phyloP scores from a whole-genome alignment of 1,140 invertebrate species.

The Bradynema listronoti region DNA sequence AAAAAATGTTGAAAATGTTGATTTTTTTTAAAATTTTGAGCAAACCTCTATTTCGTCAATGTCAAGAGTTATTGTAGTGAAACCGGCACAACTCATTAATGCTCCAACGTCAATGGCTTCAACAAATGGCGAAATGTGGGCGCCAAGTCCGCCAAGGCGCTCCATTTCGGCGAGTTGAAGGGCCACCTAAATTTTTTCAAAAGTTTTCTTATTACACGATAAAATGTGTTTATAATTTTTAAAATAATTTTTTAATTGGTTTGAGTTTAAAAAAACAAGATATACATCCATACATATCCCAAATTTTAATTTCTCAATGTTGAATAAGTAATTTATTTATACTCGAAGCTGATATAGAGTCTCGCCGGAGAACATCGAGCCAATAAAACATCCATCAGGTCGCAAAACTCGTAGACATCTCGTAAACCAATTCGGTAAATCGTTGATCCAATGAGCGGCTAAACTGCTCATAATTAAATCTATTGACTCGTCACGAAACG shows the following conservation, averaged over 20 bases:
- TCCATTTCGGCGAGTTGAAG: conserved; percentile 89
- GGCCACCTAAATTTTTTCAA: conserved; percentile 82
- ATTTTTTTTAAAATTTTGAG: neutral
- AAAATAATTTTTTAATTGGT: neutral
- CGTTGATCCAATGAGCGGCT: conserved; percentile 93
- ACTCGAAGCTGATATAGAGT: conserved; percentile 4
- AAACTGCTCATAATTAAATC: conserved; percentile 71
- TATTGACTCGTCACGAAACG: conserved; percentile 74
- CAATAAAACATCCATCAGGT: conserved; percentile 86
- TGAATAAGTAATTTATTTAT: too few relatives aligned
- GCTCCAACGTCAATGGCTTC: conserved; percentile 72
- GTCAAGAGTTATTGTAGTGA: conserved; percentile 87
- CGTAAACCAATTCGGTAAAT: conserved; percentile 69
- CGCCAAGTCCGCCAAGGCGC: conserved; percentile 78
- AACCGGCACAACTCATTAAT: conserved; percentile 76
- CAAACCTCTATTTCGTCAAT: conserved; percentile 73
- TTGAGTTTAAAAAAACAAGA: too few relatives aligned
- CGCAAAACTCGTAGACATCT: conserved; percentile 66
- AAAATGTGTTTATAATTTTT: neutral
- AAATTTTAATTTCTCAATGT: too few relatives aligned
- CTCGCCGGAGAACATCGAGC: conserved; percentile 80
- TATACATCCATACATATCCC: too few relatives aligned
- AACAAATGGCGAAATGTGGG: conserved; percentile 91
- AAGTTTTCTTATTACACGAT: conserved; percentile 66
- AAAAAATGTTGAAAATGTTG: too few relatives aligned